Evolutionary conservation across 2,113 vertebrate species (phyloP).

Genomic region (Daboia siamensis): DNA sequence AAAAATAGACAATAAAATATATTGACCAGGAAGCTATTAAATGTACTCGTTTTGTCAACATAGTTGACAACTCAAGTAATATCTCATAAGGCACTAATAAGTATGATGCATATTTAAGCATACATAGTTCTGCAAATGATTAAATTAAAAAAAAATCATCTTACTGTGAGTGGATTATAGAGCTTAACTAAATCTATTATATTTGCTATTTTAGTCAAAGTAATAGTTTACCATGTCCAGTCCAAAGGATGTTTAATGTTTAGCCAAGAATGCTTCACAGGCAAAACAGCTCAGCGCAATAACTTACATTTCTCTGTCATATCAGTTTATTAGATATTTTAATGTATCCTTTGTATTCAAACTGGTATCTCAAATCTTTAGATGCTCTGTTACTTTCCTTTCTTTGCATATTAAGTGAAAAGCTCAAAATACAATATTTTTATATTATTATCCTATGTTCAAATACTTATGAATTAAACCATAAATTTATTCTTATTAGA

Average conservation of each 20-base stretch:
- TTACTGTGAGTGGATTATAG: not conserved
- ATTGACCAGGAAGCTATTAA: not conserved
- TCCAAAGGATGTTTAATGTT: not conserved
- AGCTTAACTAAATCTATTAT: not conserved
- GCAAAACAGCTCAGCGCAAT: not conserved
- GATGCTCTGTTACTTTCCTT: not conserved
- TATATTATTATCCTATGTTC: not conserved
- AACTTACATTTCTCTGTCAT: not conserved
- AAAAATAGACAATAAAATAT: not conserved
- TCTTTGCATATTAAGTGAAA: not conserved
- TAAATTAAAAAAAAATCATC: not conserved
- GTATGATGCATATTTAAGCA: not conserved
- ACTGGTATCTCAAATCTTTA: not conserved
- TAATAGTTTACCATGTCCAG: not conserved
- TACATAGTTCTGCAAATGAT: not conserved
- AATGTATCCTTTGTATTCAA: not conserved
- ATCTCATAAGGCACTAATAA: not conserved
- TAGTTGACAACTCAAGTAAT: not conserved
- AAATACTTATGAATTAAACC: constrained; percentile 7
- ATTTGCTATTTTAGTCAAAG: not conserved
- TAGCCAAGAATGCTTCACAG: not conserved
- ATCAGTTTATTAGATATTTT: not conserved
- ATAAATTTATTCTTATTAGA: constrained; percentile 22
- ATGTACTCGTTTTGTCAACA: not conserved
- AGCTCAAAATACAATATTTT: not conserved